Evolutionary conservation across 2,113 vertebrate species (phyloP), one percentile per base, ranked within the genome.

Genomic region (Gallinago jamesoni): DNA sequence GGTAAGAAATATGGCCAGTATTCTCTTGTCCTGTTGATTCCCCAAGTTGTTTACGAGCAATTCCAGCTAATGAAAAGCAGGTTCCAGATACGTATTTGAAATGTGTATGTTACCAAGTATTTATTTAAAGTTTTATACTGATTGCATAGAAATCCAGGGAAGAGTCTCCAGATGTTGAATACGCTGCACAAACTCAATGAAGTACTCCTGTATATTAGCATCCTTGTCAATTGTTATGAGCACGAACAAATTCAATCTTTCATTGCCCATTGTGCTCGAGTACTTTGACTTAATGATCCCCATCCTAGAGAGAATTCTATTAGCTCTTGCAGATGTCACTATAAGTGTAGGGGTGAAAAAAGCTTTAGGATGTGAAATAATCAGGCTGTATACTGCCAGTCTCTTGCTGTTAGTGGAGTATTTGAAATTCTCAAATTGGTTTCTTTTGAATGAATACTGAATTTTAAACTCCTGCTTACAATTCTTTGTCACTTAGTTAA

Each of bases 201-300:
- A 96, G 94, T 90, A 59, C 70, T 93, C 23, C 6, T 41, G 72
- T 94, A 91, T 90, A 96, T 96, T 97, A 96, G 87, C 93, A 93
- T 96, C 93, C 86, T 59, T 94, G 95, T 93, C 94, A 97, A 94
- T 96, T 97, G 92, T 97, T 96, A 97, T 72, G 93, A 95, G 84
- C 77, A 73, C 59, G 76, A 96, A 90, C 91, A 97, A 96, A 98
- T 96, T 94, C 93, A 72, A 75, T 97, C 95, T 98, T 97, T 97
- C 97, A 96, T 93, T 98, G 95, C 93, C 90, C 95, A 96, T 97
- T 97, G 97, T 97, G 90, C 93, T 97, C 70, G 76, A 96, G 90
- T 93, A 96, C 93, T 97, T 97, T 97, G 96, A 94, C 96, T 97
- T 98, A 98, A 98, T 97, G 96, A 97, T 97, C 89, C 78, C 69